These are phyloP conservation scores for Craniophora ligustri DNA, from an alignment of 2,888 invertebrate genomes.

Conservation along the genomic window DNA sequence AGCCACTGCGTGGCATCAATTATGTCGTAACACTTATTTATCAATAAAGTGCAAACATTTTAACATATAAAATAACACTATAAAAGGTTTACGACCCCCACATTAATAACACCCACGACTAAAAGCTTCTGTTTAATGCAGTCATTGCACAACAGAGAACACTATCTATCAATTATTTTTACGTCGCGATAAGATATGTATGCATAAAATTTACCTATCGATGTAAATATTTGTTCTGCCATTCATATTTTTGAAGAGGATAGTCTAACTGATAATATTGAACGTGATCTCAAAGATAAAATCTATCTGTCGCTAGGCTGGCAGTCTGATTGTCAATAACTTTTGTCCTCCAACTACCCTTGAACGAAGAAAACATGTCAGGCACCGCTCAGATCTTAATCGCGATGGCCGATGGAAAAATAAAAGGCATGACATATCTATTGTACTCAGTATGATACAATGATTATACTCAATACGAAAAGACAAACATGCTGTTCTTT, in stretches of 20 bases:
- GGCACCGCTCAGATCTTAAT: conserved; percentile 22
- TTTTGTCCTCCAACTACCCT: conserved; percentile 36
- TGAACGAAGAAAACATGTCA: conserved; percentile 42
- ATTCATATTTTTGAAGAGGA: conserved; percentile 16
- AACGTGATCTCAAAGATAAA: conserved; percentile 11
- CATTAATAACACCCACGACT: conserved; percentile 3
- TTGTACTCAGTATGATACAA: conserved; percentile 6
- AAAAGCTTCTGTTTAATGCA: conserved; percentile 19
- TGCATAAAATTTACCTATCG: neutral
- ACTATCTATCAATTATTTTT: conserved; percentile 20
- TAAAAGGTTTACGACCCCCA: no score
- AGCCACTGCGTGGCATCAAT: no score
- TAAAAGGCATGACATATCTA: conserved; percentile 28
- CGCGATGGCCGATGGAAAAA: conserved; percentile 29
- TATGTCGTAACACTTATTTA: neutral
- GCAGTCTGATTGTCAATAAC: conserved; percentile 37
- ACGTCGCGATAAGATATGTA: conserved; percentile 20
- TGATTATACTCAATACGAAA: no score
- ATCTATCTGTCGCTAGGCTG: conserved; percentile 16
- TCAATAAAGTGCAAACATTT: neutral
- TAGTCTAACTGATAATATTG: conserved; percentile 22
- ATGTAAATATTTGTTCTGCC: neutral
- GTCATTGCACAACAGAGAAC: conserved; percentile 17
- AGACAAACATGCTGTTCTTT: no score
- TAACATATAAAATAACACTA: neutral